phyloP scores from a whole-genome alignment of 2,888 invertebrate species.

The Watsonalla cultraria region DNA sequence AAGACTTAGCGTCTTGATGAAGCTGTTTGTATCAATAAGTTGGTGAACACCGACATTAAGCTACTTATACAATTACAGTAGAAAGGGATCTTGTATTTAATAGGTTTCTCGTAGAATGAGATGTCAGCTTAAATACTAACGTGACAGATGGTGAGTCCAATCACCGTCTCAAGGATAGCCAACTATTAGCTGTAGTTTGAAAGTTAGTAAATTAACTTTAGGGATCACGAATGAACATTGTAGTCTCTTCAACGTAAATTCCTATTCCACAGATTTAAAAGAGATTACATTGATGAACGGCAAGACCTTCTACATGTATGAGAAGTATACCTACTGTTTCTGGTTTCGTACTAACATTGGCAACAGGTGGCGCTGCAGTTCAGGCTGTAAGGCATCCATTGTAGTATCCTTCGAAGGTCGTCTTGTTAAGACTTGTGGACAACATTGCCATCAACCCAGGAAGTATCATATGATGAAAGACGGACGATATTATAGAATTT shows the following conservation, averaged over 20 bases:
- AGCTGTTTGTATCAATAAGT: too few species aligned
- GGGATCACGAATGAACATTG: too few species aligned
- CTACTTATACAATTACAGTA: too few species aligned
- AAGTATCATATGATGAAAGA: conserved; percentile 9
- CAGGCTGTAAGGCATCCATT: conserved; percentile 23
- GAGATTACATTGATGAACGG: conserved; percentile 17
- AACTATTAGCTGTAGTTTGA: too few species aligned
- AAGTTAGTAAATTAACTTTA: too few species aligned
- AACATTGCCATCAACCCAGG: conserved; percentile 20
- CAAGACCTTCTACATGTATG: conserved; percentile 17
- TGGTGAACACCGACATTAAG: too few species aligned
- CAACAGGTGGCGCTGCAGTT: conserved; percentile 20
- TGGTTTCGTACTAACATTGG: conserved; percentile 8
- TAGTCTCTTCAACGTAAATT: not conserved
- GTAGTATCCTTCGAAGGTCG: conserved; percentile 11
- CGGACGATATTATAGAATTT: conserved; percentile 16
- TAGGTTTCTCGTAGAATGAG: too few species aligned
- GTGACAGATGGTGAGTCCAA: too few species aligned
- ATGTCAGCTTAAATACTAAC: too few species aligned
- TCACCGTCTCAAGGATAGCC: too few species aligned
- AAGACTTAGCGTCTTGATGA: too few species aligned
- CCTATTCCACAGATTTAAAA: conserved; percentile 14
- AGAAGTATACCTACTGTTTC: conserved; percentile 21
- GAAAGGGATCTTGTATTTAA: too few species aligned
- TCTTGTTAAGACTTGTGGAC: conserved; percentile 6